Percentiles rank a stretch among this genome's conserved stretches.
These are phyloP conservation scores for Drosophila flavopinicola DNA, from an alignment of 2,888 invertebrate species.

Conservation along the genomic window DNA sequence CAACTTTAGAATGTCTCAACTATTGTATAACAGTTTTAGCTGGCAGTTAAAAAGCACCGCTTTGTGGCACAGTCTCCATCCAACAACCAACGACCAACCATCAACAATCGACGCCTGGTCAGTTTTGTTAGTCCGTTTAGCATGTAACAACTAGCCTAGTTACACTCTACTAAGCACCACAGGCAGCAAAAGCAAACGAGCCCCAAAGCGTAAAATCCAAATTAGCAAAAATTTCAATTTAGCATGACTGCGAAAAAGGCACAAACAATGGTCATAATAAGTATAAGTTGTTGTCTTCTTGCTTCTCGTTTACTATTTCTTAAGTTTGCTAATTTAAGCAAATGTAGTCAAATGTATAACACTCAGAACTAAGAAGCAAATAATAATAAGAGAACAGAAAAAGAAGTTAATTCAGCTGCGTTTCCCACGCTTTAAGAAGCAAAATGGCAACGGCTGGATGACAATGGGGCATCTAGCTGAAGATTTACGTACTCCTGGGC, in stretches of 20 bases:
- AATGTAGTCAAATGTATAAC: slow-evolving; percentile 43
- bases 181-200: slow-evolving; percentile 13
- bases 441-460: slow-evolving; percentile 35
- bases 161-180: slow-evolving; percentile 50
- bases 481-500: slow-evolving; percentile 30
- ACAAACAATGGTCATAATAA: slow-evolving; percentile 23
- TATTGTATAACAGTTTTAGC: slow-evolving; percentile 31
- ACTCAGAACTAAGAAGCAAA: slow-evolving; percentile 3
- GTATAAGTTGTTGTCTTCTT: slow-evolving; percentile 11
- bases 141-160: slow-evolving; percentile 35
- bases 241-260: slow-evolving; percentile 14
- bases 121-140: slow-evolving; percentile 41
- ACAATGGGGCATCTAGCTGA: slow-evolving; percentile 33
- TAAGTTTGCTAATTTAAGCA: slow-evolving; percentile 41
- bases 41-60: not conserved
- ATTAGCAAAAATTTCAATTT: slow-evolving; percentile 47
- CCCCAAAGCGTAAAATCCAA: slow-evolving; percentile 36
- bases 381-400: not conserved
- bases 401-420: slow-evolving; percentile 7
- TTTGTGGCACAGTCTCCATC: slow-evolving; percentile 25
- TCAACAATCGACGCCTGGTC: too few species aligned
- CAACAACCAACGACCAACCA: slow-evolving; percentile 7
- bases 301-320: slow-evolving; percentile 8
- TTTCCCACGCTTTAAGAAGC: slow-evolving; percentile 66
- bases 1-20: slow-evolving; percentile 11